Evolutionary conservation across 2,113 vertebrate species (phyloP), one percentile per base, ranked within the genome.

Genomic region (Etia nguti): DNA sequence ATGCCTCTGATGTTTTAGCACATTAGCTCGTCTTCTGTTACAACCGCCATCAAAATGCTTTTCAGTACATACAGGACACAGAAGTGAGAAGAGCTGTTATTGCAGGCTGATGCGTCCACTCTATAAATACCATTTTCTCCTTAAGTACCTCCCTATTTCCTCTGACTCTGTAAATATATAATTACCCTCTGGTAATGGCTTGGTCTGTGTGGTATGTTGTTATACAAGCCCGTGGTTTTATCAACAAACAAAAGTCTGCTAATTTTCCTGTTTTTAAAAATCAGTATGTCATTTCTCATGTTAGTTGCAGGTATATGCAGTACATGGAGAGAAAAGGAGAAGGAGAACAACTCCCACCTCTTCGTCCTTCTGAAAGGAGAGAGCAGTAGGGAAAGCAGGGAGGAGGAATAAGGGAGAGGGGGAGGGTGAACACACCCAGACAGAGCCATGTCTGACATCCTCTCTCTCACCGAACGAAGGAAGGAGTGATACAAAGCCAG

Each of bases 381-480:
- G 88, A 90, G 87, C 88, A 84, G 62, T 79, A 52, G 82, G 77
- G 77, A 89, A 83, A 90, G 82, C 81, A 62, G 79, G 90, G 87
- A 88, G 86, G 88, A 94, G 89, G 89, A 91, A 87, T 59, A 87
- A 88, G 57, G 86, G 82, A 87, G 60, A 29, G 88, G 95, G 95
- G 95, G 93, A 93, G 93, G 95, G 93, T 92, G 93, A 95, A 93
- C 93, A 93, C 89, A 95, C 92, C 91, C 92, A 90, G 92, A 92
- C 93, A 88, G 92, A 95, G 92, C 93, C 90, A 94, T 93, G 93
- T 96, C 94, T 96, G 95, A 91, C 92, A 94, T 93, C 92, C 91
- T 75, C 46, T 57, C 90, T 57, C 91, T 81, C 82, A 54, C 84
- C 92, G 88, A 93, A 93, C 83, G 92, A 91, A 94, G 91, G 88